A percentile compares a stretch with the other conserved stretches of the same genome.
These are phyloP conservation scores for Ariolimax columbianus DNA, from an alignment of 2,888 invertebrate genomes.

Conservation along the genomic window DNA sequence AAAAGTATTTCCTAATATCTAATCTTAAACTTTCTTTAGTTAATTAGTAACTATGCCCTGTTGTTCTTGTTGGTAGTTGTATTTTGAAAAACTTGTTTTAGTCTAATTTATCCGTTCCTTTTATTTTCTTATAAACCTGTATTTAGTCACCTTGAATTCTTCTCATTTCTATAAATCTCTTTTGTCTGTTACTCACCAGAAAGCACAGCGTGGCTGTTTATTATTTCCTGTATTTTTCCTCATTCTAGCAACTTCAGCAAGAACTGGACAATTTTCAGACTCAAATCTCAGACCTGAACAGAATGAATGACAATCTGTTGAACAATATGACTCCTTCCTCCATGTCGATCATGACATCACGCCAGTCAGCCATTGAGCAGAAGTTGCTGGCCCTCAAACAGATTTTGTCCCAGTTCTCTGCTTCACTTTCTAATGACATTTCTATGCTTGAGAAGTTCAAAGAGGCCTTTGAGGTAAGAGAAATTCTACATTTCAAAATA, in stretches of 20 bases:
- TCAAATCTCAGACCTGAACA: conserved; percentile 80
- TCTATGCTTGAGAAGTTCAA: conserved; percentile 69
- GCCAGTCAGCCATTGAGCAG: conserved; percentile 71
- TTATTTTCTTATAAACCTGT: too few relatives aligned
- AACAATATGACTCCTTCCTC: conserved; percentile 72
- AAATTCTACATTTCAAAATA: neutral
- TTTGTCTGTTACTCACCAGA: too few relatives aligned
- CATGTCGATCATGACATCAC: conserved; percentile 69
- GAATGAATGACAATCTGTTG: conserved; percentile 71
- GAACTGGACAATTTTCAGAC: conserved; percentile 70
- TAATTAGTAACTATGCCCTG: too few relatives aligned
- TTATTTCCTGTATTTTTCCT: neutral
- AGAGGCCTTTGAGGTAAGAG: conserved; percentile 60
- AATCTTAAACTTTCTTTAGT: too few relatives aligned
- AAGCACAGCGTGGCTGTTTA: too few relatives aligned
- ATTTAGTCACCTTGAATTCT: too few relatives aligned
- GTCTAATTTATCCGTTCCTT: too few relatives aligned
- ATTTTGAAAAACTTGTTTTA: too few relatives aligned
- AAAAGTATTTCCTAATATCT: too few relatives aligned
- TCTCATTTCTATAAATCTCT: too few relatives aligned
- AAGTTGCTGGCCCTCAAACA: conserved; percentile 68
- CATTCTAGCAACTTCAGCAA: conserved; percentile 64
- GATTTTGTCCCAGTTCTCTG: conserved; percentile 66
- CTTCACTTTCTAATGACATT: conserved; percentile 64
- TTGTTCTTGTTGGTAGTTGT: too few relatives aligned